These are phyloP conservation scores for Cosmia trapezina DNA, from an alignment of 2,888 invertebrate genomes.

Conservation along the genomic window DNA sequence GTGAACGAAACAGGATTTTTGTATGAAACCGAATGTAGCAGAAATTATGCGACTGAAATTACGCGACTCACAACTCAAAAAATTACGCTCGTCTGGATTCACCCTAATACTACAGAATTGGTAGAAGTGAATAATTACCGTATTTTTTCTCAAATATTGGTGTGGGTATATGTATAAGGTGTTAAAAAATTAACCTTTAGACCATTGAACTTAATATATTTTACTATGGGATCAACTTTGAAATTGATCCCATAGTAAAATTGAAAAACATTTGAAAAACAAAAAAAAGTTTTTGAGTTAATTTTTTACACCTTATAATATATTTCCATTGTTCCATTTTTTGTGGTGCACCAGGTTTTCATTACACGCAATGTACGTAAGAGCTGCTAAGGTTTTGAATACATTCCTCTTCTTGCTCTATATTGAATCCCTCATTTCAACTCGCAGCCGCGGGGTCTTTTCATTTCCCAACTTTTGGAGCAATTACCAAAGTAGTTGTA, in stretches of 20 bases:
- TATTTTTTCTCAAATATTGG: neutral
- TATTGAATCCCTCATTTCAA: conserved; percentile 77
- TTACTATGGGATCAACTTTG: too few species aligned
- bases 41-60: too few species aligned
- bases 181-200: too few species aligned
- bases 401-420: conserved; percentile 68
- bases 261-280: too few species aligned
- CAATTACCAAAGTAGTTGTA: conserved; percentile 86
- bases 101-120: neutral
- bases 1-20: too few species aligned
- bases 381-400: conserved; percentile 55
- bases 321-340: neutral
- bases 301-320: neutral
- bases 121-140: neutral
- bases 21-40: too few species aligned
- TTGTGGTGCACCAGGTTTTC: neutral
- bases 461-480: conserved; percentile 81
- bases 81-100: too few species aligned
- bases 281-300: too few species aligned
- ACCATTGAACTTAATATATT: too few species aligned
- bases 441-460: conserved; percentile 76
- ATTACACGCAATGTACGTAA: conserved; percentile 27
- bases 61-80: too few species aligned
- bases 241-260: too few species aligned
- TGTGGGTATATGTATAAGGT: too few species aligned